Conservation (phyloP, 2,888 invertebrate genomes). For the Sarcophaga carnaria region DNA sequence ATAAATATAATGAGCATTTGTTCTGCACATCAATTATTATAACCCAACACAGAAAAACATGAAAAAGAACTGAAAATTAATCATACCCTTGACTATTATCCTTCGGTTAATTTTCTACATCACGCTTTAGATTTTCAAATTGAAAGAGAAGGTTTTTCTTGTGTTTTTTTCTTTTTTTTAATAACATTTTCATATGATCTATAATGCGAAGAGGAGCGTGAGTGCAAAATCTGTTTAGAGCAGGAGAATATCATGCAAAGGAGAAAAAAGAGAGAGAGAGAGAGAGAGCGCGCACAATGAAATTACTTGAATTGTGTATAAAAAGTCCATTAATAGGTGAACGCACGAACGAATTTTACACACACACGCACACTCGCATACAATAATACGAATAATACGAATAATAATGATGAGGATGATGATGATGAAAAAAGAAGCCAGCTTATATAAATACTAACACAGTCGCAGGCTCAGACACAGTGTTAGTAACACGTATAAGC, state of each 20-base stretch:
- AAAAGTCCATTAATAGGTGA: constrained; percentile 59
- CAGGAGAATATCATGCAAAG: background rate
- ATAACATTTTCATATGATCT: constrained; percentile 54
- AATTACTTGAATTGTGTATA: constrained; percentile 29
- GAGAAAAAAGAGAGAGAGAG: background rate
- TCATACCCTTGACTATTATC: background rate
- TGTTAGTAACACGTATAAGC: no score
- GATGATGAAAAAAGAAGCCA: background rate
- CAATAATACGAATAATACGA: background rate
- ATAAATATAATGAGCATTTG: background rate
- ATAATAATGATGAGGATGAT: background rate
- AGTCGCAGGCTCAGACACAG: background rate
- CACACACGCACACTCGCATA: background rate
- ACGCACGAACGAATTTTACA: constrained; percentile 50
- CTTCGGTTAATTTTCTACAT: constrained; percentile 21
- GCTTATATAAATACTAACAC: background rate
- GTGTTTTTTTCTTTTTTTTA: constrained; percentile 11
- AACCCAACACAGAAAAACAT: background rate
- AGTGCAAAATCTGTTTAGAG: background rate
- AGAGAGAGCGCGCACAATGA: background rate
- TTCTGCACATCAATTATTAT: background rate
- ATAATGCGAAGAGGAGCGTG: constrained; percentile 25
- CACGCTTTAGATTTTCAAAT: constrained; percentile 12
- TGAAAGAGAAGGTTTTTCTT: constrained; percentile 24
- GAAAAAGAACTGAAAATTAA: background rate